Evolutionary conservation across 2,888 invertebrate species (phyloP).

Genomic region (Ophioninae sp.): DNA sequence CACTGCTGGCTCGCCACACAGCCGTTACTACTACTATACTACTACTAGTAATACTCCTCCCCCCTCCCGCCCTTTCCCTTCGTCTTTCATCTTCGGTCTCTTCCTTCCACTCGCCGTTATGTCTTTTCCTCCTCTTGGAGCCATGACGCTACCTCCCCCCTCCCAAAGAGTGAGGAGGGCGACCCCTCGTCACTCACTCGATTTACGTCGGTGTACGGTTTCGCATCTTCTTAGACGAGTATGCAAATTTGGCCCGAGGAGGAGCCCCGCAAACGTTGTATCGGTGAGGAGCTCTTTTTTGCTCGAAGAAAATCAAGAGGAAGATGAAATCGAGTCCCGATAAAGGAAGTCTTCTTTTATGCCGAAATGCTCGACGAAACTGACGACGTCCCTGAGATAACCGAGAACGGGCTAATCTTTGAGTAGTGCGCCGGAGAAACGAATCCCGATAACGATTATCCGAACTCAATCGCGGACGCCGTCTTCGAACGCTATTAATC

Average conservation of each 20-base stretch:
- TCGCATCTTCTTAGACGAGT: constrained; percentile 56
- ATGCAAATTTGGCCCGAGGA: constrained; percentile 55
- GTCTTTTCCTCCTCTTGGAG: constrained; percentile 37
- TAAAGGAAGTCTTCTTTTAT: constrained; percentile 27
- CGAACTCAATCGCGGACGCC: too few species aligned
- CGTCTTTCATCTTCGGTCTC: constrained; percentile 17
- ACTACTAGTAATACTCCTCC: constrained; percentile 26
- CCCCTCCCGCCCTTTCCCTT: too few species aligned
- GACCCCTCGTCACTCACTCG: too few species aligned
- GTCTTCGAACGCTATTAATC: too few species aligned
- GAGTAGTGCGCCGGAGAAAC: not conserved
- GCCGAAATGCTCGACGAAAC: constrained; percentile 30
- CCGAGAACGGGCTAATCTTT: constrained; percentile 68
- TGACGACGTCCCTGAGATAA: constrained; percentile 53
- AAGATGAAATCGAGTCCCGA: constrained; percentile 34
- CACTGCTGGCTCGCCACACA: constrained; percentile 53
- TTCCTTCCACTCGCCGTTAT: constrained; percentile 23
- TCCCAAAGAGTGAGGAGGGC: constrained; percentile 61
- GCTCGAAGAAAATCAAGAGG: too few species aligned
- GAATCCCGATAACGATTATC: too few species aligned
- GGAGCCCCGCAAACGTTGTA: constrained; percentile 6
- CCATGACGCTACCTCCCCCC: constrained; percentile 32
- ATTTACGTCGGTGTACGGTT: constrained; percentile 63
- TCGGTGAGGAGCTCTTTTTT: constrained; percentile 15
- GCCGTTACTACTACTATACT: constrained; percentile 56